These are phyloP conservation scores for Scleropages formosus DNA, from an alignment of 2,797 vertebrate species.

Conservation along the genomic window DNA sequence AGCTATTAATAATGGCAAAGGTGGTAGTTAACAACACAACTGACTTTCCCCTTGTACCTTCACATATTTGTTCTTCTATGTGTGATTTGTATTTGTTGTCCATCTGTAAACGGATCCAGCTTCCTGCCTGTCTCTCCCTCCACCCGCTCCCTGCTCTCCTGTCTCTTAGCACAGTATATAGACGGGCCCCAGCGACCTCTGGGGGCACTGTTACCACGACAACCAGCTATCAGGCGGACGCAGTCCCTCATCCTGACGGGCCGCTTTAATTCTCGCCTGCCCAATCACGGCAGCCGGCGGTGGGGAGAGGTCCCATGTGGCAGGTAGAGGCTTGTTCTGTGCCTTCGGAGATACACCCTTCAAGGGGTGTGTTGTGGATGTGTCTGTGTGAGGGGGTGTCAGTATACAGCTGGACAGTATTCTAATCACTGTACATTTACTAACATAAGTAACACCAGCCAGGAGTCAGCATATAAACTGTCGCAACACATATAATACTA, in stretches of 20 bases:
- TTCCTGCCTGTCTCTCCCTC: constrained; percentile 32
- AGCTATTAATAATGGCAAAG: constrained; percentile 42
- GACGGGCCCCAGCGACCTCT: constrained; percentile 54
- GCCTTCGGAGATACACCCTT: constrained; percentile 45
- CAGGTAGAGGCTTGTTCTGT: constrained; percentile 27
- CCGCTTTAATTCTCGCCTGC: constrained; percentile 48
- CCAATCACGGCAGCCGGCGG: constrained; percentile 63
- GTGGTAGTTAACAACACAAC: constrained; percentile 9
- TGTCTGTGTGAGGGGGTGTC: too few species aligned
- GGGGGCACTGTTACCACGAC: constrained; percentile 62
- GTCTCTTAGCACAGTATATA: constrained; percentile 37
- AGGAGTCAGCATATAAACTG: too few species aligned
- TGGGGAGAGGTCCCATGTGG: constrained; percentile 42
- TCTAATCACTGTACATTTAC: too few species aligned
- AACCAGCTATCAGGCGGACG: constrained; percentile 51
- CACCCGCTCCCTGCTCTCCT: constrained; percentile 30
- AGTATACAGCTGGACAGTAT: too few species aligned
- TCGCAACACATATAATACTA: too few species aligned
- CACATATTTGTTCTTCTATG: not conserved
- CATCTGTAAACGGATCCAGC: too few species aligned
- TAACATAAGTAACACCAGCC: too few species aligned
- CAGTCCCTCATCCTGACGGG: constrained; percentile 57
- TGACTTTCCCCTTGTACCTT: not conserved
- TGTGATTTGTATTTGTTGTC: constrained; percentile 20
- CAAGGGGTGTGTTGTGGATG: constrained; percentile 62